phyloP scores from a whole-genome alignment of 2,888 invertebrate genomes.

The Mythimna vitellina region DNA sequence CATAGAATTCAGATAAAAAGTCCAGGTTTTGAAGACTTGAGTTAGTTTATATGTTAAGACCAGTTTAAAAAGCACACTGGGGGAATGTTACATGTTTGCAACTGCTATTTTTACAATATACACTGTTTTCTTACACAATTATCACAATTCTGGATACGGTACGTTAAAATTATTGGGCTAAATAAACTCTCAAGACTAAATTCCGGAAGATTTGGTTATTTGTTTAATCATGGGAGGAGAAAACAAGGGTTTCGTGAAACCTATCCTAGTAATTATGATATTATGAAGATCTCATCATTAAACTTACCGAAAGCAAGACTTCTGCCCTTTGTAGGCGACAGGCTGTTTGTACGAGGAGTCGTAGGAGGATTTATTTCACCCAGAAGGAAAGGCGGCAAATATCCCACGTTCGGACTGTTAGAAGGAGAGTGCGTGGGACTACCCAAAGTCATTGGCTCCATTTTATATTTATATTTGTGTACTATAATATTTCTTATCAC shows the following conservation, averaged over 20 bases:
- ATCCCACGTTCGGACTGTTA: conserved; percentile 92
- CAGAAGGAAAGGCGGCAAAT: conserved; percentile 94
- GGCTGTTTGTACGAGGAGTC: conserved; percentile 90
- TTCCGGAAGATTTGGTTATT: neutral
- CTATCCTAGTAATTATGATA: neutral
- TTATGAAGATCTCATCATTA: neutral
- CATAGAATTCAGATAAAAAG: neutral
- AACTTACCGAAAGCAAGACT: conserved; percentile 90
- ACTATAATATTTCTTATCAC: conserved; percentile 14
- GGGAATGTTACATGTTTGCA: neutral
- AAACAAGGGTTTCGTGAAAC: neutral
- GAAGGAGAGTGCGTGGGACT: conserved; percentile 94
- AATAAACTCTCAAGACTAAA: neutral
- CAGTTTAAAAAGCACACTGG: neutral
- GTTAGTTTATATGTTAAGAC: too few relatives aligned
- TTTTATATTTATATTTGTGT: conserved; percentile 75
- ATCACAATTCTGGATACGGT: neutral
- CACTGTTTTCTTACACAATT: neutral
- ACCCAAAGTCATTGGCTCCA: conserved; percentile 96
- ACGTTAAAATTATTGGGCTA: neutral
- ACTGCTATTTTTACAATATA: neutral
- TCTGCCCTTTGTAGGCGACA: conserved; percentile 91
- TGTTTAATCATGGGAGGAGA: neutral
- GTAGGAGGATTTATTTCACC: conserved; percentile 92
- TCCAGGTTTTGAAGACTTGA: neutral